phyloP scores from a whole-genome alignment of 2,888 invertebrate species.

The Leptarthrus brevirostris region DNA sequence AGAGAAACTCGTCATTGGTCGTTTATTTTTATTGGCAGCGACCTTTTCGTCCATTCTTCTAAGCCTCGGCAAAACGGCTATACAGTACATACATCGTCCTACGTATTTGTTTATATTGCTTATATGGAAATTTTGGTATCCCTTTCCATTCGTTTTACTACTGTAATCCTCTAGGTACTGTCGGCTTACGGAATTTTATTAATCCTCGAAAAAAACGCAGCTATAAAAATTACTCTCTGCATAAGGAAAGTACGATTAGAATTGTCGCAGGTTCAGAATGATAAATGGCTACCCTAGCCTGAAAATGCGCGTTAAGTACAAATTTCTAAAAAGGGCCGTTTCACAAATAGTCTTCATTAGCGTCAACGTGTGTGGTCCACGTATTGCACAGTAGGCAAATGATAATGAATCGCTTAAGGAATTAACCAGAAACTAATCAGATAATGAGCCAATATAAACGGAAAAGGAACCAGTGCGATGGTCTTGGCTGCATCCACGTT shows the following conservation, averaged over 20 bases:
- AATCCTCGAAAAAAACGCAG: constrained; percentile 19
- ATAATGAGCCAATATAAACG: constrained; percentile 23
- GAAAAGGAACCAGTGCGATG: neutral
- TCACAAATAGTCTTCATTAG: constrained; percentile 35
- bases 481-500: constrained; percentile 20
- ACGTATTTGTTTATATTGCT: constrained; percentile 33
- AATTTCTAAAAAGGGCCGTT: constrained; percentile 13
- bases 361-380: constrained; percentile 36
- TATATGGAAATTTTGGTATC: constrained; percentile 36
- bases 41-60: constrained; percentile 44
- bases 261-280: neutral
- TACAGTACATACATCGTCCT: constrained; percentile 39
- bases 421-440: constrained; percentile 49
- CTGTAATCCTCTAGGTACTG: constrained; percentile 16
- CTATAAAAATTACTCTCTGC: constrained; percentile 27
- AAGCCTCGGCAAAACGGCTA: neutral
- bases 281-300: constrained; percentile 1
- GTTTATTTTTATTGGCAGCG: constrained; percentile 49
- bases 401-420: constrained; percentile 36
- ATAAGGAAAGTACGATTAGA: neutral
- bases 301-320: constrained; percentile 20
- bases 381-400: constrained; percentile 25
- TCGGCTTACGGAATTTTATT: constrained; percentile 27
- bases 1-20: constrained; percentile 58
- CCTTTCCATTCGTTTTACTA: constrained; percentile 35